Percentiles rank a stretch among this genome's conserved stretches.
phyloP scores from a whole-genome alignment of 2,888 invertebrate species.

The Arctia plantaginis region DNA sequence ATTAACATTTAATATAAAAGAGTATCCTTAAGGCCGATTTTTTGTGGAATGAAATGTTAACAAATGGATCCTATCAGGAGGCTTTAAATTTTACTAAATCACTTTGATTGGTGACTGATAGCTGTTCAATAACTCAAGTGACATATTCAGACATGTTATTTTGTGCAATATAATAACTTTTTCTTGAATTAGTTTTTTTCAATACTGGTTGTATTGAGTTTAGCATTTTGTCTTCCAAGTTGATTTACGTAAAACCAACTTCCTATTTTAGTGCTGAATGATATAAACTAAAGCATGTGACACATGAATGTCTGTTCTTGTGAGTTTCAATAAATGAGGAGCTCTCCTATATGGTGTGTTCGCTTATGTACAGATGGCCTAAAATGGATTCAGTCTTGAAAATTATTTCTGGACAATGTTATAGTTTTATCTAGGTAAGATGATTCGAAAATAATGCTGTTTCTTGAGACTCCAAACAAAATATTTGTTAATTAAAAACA shows the following conservation, averaged over 20 bases:
- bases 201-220: conserved; percentile 43
- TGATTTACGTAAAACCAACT: conserved; percentile 34
- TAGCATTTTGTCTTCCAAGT: conserved; percentile 62
- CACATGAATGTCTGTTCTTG: conserved; percentile 21
- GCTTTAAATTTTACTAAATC: conserved; percentile 30
- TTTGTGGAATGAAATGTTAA: conserved; percentile 31
- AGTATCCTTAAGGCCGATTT: conserved; percentile 27
- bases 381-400: conserved; percentile 36
- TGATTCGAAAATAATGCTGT: conserved; percentile 44
- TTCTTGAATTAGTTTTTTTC: conserved; percentile 36
- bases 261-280: conserved; percentile 31
- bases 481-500: conserved; percentile 11
- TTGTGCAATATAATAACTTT: conserved; percentile 57
- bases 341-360: conserved; percentile 13
- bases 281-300: conserved; percentile 22
- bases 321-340: background rate
- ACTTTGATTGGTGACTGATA: conserved; percentile 20
- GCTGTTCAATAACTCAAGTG: conserved; percentile 22
- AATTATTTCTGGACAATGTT: conserved; percentile 72
- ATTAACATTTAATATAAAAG: conserved; percentile 2
- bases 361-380: conserved; percentile 27
- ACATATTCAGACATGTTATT: conserved; percentile 30
- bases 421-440: conserved; percentile 70
- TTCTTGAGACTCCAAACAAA: conserved; percentile 22
- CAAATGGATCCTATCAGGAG: conserved; percentile 34